Evolutionary conservation across 2,888 invertebrate species (phyloP).

Genomic region (Tenthredo mesomela): DNA sequence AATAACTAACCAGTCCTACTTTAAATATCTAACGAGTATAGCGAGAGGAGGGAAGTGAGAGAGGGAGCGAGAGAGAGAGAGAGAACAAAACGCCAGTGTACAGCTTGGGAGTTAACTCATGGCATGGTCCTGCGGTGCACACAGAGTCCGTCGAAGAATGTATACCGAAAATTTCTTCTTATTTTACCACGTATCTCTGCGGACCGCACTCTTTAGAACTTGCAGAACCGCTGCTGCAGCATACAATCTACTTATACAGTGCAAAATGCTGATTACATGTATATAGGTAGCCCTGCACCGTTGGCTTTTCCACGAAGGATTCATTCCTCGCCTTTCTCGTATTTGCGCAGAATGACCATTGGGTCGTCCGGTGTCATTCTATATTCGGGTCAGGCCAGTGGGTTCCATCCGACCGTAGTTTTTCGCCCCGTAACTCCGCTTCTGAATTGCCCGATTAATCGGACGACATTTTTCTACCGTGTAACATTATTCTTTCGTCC

Average conservation of each 20-base stretch:
- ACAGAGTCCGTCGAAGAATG: not conserved
- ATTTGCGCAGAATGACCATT: not conserved
- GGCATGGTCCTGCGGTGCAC: not conserved
- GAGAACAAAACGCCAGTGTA: not conserved
- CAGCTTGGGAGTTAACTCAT: not conserved
- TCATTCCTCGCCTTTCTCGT: slow-evolving; percentile 4
- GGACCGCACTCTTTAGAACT: not conserved
- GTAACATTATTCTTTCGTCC: slow-evolving; percentile 16
- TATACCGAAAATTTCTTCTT: not conserved
- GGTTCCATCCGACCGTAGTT: not conserved
- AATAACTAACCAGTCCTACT: slow-evolving; percentile 42
- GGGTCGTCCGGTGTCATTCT: slow-evolving; percentile 10
- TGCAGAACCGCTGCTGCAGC: not conserved
- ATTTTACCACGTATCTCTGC: not conserved
- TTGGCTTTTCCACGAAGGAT: not conserved
- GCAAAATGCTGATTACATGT: not conserved
- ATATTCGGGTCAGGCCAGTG: slow-evolving; percentile 31
- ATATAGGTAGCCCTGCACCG: too few relatives aligned
- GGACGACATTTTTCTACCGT: not conserved
- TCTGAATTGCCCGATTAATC: slow-evolving; percentile 10
- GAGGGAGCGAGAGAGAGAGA: not conserved
- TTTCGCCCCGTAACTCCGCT: slow-evolving; percentile 16
- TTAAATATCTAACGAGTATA: slow-evolving; percentile 43
- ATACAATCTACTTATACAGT: not conserved
- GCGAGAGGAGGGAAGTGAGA: not conserved